These are phyloP conservation scores for Chlamydotis undulata DNA, from an alignment of 2,113 vertebrate species.

Conservation along the genomic window DNA sequence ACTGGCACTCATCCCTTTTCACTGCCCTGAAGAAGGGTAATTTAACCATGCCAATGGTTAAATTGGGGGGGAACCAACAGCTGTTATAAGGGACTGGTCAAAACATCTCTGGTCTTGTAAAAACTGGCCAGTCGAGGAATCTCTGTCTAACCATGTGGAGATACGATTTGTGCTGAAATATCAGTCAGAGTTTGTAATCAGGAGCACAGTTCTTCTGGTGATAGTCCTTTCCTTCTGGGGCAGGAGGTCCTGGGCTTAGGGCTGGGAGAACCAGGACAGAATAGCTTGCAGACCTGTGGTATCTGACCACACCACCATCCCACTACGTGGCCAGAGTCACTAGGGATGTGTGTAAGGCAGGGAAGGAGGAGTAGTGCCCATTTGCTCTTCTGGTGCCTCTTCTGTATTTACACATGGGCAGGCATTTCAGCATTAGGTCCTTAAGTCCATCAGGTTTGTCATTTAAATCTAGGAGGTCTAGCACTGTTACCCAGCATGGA, in stretches of 20 bases:
- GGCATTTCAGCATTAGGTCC: neutral
- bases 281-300: neutral
- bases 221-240: neutral
- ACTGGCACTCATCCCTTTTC: neutral
- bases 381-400: neutral
- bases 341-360: neutral
- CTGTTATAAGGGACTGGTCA: neutral
- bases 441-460: neutral
- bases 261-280: neutral
- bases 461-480: neutral
- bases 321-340: neutral
- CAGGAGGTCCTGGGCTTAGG: neutral
- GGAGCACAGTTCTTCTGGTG: neutral
- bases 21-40: accelerated
- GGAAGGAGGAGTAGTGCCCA: neutral
- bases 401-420: neutral
- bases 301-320: neutral
- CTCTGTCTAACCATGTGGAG: neutral
- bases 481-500: neutral
- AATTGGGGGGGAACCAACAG: neutral
- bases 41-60: neutral
- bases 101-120: neutral
- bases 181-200: neutral
- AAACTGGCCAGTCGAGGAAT: neutral
- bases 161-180: neutral